Base-by-base conservation (phyloP, 2,888 invertebrate genomes). In the Candidula unifasciata region DNA sequence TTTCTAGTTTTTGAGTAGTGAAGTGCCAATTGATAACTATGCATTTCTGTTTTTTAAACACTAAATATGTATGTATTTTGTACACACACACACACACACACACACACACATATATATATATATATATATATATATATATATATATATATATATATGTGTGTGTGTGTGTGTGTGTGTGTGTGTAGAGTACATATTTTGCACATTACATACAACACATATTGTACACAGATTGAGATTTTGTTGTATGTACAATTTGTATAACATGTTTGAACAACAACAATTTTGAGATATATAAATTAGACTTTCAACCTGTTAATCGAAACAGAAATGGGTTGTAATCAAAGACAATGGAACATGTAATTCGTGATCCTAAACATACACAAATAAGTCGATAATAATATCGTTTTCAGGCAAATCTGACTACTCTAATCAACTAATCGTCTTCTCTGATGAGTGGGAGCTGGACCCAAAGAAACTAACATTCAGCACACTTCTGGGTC, bases 391-490 rank as follows among this genome's bases (percentile, higher is more conserved):
- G 10, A 6, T 71, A 13, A 18, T 27, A 18, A 24, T 16, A n/a
- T 44, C 13, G 44, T 10, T 54, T 79, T 5, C 89, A 91, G 91
- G 91, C 73, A 92, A 92, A 82, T 89, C 89, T 6, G 91, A 92
- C 86, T 91, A 91, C 84, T 91, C 91, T 24, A 90, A 91, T 74
- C 91, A 91, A 85, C 87, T 91, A 68, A 83, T 91, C 80, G 87
- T 91, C 10, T 89, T 91, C 16, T 88, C 89, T 37, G 93, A 93
- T 83, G 92, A 92, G 73, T 93, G 93, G 93, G 93, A 93, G 82
- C 84, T 93, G 27, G 92, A 93, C 73, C 91, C 92, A 3, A 82
- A 87, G 5, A 88, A 89, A 54, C 88, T 93, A 21, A 90, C 90
- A 82, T 91, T 93, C 83, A 90, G 92, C 84, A 90, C 90, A 13